Evolutionary conservation across 2,888 invertebrate species (phyloP).

Genomic region (Trisateles emortualis): DNA sequence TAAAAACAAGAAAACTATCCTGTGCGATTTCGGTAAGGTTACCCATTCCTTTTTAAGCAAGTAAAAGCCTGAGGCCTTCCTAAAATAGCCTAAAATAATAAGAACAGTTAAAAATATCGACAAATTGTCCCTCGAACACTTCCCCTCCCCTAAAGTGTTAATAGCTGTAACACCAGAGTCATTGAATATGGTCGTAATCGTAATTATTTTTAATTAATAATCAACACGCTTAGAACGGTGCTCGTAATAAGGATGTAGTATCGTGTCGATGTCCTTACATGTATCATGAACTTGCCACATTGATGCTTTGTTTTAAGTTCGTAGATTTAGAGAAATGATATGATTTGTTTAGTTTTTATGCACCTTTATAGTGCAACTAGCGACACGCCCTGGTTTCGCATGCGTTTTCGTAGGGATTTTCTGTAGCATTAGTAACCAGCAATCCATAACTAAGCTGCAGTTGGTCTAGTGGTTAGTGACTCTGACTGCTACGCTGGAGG

Average conservation of each 20-base stretch:
- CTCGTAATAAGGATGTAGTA: slow-evolving; percentile 79
- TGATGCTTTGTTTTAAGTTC: slow-evolving; percentile 6
- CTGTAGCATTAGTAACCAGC: no score
- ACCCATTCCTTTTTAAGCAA: no score
- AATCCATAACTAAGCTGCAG: no score
- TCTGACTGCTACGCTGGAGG: no score
- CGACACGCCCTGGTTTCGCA: no score
- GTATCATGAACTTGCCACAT: slow-evolving; percentile 28
- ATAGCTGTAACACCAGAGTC: slow-evolving; percentile 86
- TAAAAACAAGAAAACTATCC: no score
- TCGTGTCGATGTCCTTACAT: slow-evolving; percentile 73
- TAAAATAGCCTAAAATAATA: no score
- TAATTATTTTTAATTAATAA: slow-evolving; percentile 87
- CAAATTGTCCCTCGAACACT: slow-evolving; percentile 17
- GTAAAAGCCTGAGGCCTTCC: no score
- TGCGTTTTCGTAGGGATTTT: no score
- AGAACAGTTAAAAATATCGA: slow-evolving; percentile 50
- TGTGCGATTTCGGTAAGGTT: no score
- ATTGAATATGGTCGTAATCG: slow-evolving; percentile 87
- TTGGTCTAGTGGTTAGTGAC: no score
- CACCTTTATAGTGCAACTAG: no score
- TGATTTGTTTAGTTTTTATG: neutral
- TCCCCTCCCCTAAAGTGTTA: slow-evolving; percentile 74
- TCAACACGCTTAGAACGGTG: slow-evolving; percentile 82
- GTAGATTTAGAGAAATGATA: neutral